Evolutionary conservation across 2,113 vertebrate species (phyloP).

Genomic region (Onychostruthus taczanowskii): DNA sequence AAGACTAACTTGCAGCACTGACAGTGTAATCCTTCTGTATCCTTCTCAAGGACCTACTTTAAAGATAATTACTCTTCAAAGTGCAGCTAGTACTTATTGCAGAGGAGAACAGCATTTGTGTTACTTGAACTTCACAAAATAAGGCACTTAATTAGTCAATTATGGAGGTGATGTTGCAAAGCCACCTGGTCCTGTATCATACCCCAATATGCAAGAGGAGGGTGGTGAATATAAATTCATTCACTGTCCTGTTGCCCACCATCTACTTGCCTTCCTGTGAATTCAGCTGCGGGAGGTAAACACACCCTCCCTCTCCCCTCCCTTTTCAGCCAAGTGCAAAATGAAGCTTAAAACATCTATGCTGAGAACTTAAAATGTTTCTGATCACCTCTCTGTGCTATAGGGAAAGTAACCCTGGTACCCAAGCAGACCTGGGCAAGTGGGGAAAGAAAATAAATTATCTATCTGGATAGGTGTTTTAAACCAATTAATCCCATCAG

Average conservation of each 20-base stretch:
- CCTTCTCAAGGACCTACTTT: conserved; percentile 4
- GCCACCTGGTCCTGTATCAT: not conserved
- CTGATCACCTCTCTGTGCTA: not conserved
- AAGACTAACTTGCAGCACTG: not conserved
- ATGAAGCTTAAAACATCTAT: not conserved
- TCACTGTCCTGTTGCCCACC: not conserved
- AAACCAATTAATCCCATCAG: not conserved
- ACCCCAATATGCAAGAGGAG: not conserved
- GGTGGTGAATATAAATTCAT: not conserved
- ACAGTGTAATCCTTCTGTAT: not conserved
- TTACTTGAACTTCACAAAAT: not conserved
- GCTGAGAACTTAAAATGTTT: not conserved
- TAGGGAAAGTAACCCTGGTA: not conserved
- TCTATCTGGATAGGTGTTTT: not conserved
- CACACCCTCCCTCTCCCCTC: rapidly evolving
- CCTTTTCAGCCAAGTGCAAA: not conserved
- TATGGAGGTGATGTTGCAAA: not conserved
- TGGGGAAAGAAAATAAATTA: not conserved
- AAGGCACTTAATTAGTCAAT: not conserved
- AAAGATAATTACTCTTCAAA: conserved; percentile 1
- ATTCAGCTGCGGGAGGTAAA: not conserved
- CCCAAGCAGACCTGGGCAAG: not conserved
- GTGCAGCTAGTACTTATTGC: not conserved
- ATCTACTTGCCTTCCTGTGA: not conserved
- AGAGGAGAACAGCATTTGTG: not conserved